Percentiles rank a stretch among this genome's conserved stretches.
phyloP scores from a whole-genome alignment of 1,140 invertebrate genomes.

The Drosophila subobscura region DNA sequence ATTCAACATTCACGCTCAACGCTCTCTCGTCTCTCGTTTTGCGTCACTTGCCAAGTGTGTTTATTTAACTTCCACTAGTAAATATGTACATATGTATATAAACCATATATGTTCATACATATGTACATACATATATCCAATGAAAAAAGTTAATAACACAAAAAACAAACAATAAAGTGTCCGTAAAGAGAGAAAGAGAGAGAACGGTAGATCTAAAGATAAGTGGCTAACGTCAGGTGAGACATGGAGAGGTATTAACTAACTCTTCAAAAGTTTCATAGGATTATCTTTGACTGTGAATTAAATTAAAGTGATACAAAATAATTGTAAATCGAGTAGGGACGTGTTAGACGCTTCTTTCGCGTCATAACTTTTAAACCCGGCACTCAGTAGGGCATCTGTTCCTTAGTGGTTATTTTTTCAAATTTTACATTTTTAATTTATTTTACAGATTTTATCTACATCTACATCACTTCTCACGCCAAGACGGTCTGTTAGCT shows the following conservation, averaged over 20 bases:
- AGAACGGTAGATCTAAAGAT: conserved; percentile 5
- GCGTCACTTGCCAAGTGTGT: conserved; percentile 73
- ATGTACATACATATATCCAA: not conserved
- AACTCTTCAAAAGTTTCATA: too few species aligned
- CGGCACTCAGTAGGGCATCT: too few species aligned
- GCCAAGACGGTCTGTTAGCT: too few species aligned
- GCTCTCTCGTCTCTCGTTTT: conserved; percentile 38
- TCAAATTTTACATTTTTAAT: too few species aligned
- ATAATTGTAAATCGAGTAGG: too few species aligned
- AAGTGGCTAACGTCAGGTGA: conserved; percentile 33
- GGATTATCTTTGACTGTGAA: too few species aligned
- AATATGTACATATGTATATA: conserved; percentile 6
- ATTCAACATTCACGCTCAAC: conserved; percentile 32
- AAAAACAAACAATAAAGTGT: conserved; percentile 31
- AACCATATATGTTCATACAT: not conserved
- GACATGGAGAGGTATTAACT: not conserved
- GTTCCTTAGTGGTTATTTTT: too few species aligned
- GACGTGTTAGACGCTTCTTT: too few species aligned
- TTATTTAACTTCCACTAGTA: conserved; percentile 68
- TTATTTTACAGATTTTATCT: too few species aligned
- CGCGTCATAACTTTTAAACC: too few species aligned
- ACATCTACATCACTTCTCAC: too few species aligned
- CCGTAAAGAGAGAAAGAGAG: not conserved
- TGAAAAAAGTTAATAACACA: conserved; percentile 29
- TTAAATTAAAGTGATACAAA: not conserved